Evolutionary conservation across 1,140 invertebrate genomes (phyloP).

Genomic region (Dreissena rostriformis): DNA sequence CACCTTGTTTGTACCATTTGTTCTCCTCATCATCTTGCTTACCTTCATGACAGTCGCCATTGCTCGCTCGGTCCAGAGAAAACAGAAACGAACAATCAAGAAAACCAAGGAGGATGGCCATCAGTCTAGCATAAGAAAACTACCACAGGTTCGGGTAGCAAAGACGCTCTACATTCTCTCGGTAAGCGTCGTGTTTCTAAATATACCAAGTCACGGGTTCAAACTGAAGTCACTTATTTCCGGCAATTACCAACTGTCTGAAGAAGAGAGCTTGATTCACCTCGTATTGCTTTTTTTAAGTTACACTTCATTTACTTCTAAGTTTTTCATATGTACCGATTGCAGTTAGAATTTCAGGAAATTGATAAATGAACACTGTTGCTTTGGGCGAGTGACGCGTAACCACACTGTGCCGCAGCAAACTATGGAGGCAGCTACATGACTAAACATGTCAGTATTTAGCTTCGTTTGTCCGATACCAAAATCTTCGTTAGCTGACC

Average conservation of each 20-base stretch:
- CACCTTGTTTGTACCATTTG: conserved; percentile 63
- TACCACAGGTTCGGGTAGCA: conserved; percentile 66
- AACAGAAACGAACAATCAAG: conserved; percentile 31
- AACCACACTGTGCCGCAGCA: conserved; percentile 34
- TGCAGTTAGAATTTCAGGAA: conserved; percentile 68
- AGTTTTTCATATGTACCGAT: conserved; percentile 65
- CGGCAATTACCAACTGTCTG: neutral
- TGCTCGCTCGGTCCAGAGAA: conserved; percentile 30
- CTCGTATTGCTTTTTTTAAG: conserved; percentile 61
- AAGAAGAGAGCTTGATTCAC: conserved; percentile 51
- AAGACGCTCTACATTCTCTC: conserved; percentile 69
- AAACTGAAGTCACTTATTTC: conserved; percentile 59
- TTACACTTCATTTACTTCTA: conserved; percentile 62
- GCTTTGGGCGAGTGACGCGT: neutral
- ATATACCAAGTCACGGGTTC: conserved; percentile 63
- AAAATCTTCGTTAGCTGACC: too few relatives aligned
- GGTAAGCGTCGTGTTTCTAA: conserved; percentile 63
- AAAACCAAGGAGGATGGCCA: conserved; percentile 9
- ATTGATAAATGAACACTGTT: conserved; percentile 31
- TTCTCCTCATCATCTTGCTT: conserved; percentile 59
- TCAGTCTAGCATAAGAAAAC: conserved; percentile 2
- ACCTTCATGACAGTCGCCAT: conserved; percentile 59
- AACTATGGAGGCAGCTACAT: conserved; percentile 43
- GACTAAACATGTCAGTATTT: neutral
- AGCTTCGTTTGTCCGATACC: too few relatives aligned